Base-by-base conservation (phyloP, 2,113 vertebrate genomes). In the Pomatostomus ruficeps region DNA sequence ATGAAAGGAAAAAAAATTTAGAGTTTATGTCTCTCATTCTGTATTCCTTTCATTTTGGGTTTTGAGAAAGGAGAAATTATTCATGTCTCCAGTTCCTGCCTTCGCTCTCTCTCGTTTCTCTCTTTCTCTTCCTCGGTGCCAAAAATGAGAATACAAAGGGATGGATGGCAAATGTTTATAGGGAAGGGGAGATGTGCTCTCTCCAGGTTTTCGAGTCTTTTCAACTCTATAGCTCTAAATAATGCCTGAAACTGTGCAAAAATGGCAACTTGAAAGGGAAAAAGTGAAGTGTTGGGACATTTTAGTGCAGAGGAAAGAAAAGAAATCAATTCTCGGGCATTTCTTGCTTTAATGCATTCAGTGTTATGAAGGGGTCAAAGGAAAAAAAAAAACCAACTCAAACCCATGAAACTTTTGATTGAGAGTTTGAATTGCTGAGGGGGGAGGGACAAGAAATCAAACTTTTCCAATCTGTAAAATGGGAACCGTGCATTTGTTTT, bases 51-150 rank as follows among this genome's bases (percentile, higher is more conserved):
- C 79, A 85, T 85, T 91, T 57, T 29, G 31, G 20, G 66, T 89
- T 92, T 86, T 65, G 73, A 91, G 93, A 83, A 85, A 76, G 62
- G 59, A 91, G 90, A 88, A 94, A 93, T 95, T 94, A 93, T 95
- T 95, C 85, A 85, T 88, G 49, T 62, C 72, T 91, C n/a, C 58
- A 18, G 49, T n/a, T 86, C 43, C 78, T 88, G 59, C 36, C 54
- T 77, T 71, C 2, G 23, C 91, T 89, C 80, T 46, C 35, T 45
- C 63, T 80, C 0, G 0, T 62, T 81, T 75, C 81, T 49, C n/a
- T 57, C n/a, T 21, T 48, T 72, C 52, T 68, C 45, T 87, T 59
- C 43, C 51, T 67, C 67, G 42, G 43, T 91, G 84, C 87, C 77
- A 88, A 82, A 94, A 81, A 58, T 21, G 29, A 85, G 77, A 85